Conservation (phyloP, 2,797 vertebrate genomes). For the Poliocrania exsul region DNA sequence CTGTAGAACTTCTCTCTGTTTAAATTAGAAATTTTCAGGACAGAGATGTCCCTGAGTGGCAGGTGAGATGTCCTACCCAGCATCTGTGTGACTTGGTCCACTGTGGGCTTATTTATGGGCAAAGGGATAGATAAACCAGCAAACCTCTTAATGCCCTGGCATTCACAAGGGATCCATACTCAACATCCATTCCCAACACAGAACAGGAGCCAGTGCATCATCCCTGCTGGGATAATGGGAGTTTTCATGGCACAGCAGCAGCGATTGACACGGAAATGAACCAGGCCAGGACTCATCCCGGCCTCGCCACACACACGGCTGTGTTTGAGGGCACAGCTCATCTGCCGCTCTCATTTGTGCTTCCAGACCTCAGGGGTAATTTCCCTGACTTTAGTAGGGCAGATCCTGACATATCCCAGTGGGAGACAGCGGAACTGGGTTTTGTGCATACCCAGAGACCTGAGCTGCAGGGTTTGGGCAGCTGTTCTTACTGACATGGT, state of each 20-base stretch:
- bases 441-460: neutral
- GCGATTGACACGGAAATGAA: neutral
- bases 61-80: neutral
- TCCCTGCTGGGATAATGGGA: neutral
- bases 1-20: neutral
- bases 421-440: neutral
- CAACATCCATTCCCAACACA: neutral
- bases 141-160: neutral
- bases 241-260: neutral
- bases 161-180: neutral
- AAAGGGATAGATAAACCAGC: neutral
- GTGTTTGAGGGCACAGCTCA: neutral
- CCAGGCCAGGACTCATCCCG: neutral
- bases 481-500: neutral
- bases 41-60: neutral
- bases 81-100: neutral
- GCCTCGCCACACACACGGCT: neutral
- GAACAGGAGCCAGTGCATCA: neutral
- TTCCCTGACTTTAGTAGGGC: slow-evolving; percentile 24
- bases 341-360: slow-evolving; percentile 28
- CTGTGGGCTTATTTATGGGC: neutral
- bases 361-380: neutral
- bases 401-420: neutral
- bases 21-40: neutral
- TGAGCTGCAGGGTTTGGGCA: neutral